phyloP scores from a whole-genome alignment of 1,140 invertebrate genomes.

The Hyposmocoma kahamanoa region DNA sequence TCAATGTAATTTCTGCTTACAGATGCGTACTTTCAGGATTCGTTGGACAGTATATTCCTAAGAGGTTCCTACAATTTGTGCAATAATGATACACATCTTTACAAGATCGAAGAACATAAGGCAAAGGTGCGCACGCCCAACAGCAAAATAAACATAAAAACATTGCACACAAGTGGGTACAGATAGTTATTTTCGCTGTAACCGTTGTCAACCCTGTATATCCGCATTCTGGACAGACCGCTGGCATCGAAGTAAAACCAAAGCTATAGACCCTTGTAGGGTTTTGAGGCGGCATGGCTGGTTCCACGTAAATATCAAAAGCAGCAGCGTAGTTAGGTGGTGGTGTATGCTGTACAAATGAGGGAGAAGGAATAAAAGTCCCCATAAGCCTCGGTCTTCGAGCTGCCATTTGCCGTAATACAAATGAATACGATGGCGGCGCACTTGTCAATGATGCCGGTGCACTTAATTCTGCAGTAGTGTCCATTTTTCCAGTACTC shows the following conservation, averaged over 20 bases:
- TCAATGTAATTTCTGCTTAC: no score
- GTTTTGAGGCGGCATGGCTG: constrained; percentile 27
- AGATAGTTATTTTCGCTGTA: constrained; percentile 46
- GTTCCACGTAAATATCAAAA: constrained; percentile 60
- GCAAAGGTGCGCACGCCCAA: constrained; percentile 59
- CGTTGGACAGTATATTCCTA: constrained; percentile 58
- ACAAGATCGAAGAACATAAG: constrained; percentile 56
- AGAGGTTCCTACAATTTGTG: constrained; percentile 49
- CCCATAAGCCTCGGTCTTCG: constrained; percentile 53
- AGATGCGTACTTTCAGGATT: constrained; percentile 32
- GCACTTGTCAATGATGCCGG: constrained; percentile 55
- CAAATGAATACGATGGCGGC: constrained; percentile 64
- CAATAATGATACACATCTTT: constrained; percentile 67
- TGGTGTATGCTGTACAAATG: constrained; percentile 53
- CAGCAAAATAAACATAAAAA: constrained; percentile 54
- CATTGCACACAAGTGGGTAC: constrained; percentile 56
- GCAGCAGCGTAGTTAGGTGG: constrained; percentile 58
- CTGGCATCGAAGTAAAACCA: constrained; percentile 46
- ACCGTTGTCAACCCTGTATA: constrained; percentile 46
- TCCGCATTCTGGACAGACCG: constrained; percentile 56
- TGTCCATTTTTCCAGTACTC: background rate
- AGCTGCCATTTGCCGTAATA: constrained; percentile 46
- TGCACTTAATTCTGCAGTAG: constrained; percentile 31
- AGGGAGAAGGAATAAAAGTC: constrained; percentile 60
- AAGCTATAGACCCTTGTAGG: constrained; percentile 40